phyloP scores from a whole-genome alignment of 2,113 vertebrate genomes.

The Aythya baeri region DNA sequence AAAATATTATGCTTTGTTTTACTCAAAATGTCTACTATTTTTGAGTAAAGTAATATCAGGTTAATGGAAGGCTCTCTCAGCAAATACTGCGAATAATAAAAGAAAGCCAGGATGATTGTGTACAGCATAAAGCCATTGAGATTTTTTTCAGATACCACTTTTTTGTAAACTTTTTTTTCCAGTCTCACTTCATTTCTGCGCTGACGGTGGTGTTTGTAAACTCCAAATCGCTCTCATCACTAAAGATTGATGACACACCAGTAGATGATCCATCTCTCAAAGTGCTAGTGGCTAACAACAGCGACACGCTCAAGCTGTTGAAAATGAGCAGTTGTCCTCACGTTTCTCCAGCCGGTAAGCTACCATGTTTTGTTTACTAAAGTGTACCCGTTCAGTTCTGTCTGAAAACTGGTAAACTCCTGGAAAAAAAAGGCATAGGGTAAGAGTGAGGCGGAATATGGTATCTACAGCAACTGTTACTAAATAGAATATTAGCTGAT shows the following conservation, averaged over 20 bases:
- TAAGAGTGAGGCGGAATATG: neutral
- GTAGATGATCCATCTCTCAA: conserved; percentile 97
- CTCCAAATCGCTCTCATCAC: conserved; percentile 95
- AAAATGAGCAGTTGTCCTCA: conserved; percentile 98
- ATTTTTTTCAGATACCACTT: neutral
- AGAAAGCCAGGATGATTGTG: neutral
- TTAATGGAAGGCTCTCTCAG: neutral
- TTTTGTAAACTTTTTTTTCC: conserved; percentile 7
- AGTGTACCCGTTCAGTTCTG: neutral
- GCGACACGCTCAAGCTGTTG: conserved; percentile 91
- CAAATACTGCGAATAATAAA: neutral
- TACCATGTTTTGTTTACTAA: neutral
- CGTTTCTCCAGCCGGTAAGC: conserved; percentile 87
- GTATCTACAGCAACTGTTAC: neutral
- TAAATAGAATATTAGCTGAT: neutral
- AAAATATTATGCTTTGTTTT: neutral
- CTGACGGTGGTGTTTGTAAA: conserved; percentile 98
- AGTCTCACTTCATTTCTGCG: conserved; percentile 94
- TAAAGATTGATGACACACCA: conserved; percentile 96
- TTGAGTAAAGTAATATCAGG: neutral
- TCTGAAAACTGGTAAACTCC: neutral
- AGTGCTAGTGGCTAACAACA: conserved; percentile 96
- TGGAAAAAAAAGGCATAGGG: neutral
- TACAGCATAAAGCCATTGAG: neutral
- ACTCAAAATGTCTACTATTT: neutral